Percentiles rank a stretch among this genome's conserved stretches.
These are phyloP conservation scores for Podarcis muralis DNA, from an alignment of 2,113 vertebrate species.

Conservation along the genomic window DNA sequence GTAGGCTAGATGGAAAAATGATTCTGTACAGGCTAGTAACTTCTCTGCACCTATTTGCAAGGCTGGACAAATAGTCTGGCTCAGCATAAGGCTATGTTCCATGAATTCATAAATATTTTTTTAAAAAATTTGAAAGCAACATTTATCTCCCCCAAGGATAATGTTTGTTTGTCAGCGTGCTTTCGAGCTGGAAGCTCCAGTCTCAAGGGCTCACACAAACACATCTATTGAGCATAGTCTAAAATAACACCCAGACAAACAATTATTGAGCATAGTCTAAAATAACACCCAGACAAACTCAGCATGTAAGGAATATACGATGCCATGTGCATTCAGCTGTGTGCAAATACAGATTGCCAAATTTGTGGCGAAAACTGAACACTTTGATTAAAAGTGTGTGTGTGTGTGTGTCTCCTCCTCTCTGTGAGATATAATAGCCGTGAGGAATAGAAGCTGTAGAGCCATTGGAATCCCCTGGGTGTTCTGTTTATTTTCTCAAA, in stretches of 20 bases:
- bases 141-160: background rate
- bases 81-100: too few species aligned
- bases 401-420: background rate
- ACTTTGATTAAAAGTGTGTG: background rate
- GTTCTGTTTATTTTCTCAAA: slow-evolving; percentile 21
- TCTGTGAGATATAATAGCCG: background rate
- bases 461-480: background rate
- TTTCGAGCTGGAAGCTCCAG: background rate
- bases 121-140: background rate
- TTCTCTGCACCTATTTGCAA: background rate
- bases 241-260: background rate
- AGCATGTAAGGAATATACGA: background rate
- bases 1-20: too few species aligned
- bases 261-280: background rate
- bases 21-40: background rate
- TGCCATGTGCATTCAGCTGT: background rate
- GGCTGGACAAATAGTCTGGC: too few species aligned
- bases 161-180: background rate
- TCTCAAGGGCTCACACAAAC: background rate
- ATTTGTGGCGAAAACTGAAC: background rate
- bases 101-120: background rate
- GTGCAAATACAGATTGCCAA: background rate
- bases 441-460: background rate
- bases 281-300: background rate
- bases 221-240: background rate